Base-by-base conservation (phyloP, 2,797 vertebrate species). In the Perdix hodgsoniae region DNA sequence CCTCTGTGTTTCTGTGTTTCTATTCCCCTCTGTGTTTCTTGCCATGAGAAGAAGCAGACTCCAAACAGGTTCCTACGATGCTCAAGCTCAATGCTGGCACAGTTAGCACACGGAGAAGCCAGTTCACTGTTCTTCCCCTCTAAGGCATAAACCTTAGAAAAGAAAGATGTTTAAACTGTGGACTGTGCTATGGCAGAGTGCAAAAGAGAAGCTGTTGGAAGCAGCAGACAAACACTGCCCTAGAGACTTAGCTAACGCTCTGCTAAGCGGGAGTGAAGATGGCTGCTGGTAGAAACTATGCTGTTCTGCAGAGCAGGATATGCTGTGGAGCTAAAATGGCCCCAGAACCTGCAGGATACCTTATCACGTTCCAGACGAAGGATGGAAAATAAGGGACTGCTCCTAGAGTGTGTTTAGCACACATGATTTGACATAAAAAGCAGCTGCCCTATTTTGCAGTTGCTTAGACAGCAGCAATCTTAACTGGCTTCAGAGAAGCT, bases 11-110 rank as follows among this genome's bases (percentile, higher is more conserved):
- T n/a, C n/a, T n/a, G n/a, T n/a, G n/a, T n/a, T n/a, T n/a, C n/a
- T 0, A 82, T 21, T 90, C 29, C 42, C 24, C 56, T 83, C 50
- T 4, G 1, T 0, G 1, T 26, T 15, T 14, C 23, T 56, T 9
- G 18, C 23, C 26, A 60, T 0, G 0, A 29, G 57, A 45, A 89
- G 66, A 66, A 86, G 17, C 1, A 0, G 39, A 19, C 78, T 64
- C 44, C 54, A 2, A 6, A 22, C 1, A 14, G 31, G 27, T 16
- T 64, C 40, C 11, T 66, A 35, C 11, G n/a, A 72, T 50, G 50
- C n/a, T 79, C 39, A 66, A 90, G 57, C 40, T n/a, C 33, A 1
- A 2, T 3, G 4, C 0, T 19, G 71, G 60, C 27, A 80, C 49
- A 70, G 21, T 11, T 54, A 45, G 26, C 37, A 57, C 16, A 76